phyloP scores from a whole-genome alignment of 2,888 invertebrate species.

The Cecidostiba fungosa region DNA sequence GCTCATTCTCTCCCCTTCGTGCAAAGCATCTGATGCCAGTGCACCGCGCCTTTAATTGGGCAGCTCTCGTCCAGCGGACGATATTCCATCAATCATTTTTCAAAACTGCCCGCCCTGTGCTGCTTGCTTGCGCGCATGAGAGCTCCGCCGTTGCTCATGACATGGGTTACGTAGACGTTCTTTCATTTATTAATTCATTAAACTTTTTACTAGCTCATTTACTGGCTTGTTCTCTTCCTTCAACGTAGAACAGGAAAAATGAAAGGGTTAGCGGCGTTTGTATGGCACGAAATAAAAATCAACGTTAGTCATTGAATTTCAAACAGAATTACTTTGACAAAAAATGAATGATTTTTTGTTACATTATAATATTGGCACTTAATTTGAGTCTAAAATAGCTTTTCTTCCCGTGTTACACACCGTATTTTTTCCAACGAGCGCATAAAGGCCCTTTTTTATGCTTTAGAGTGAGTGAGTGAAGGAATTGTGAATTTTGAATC shows the following conservation, averaged over 20 bases:
- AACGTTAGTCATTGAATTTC: too few relatives aligned
- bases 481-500: too few relatives aligned
- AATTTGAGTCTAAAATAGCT: too few relatives aligned
- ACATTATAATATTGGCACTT: too few relatives aligned
- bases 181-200: slow-evolving; percentile 66
- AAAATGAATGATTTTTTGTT: too few relatives aligned
- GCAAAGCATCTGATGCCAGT: background rate
- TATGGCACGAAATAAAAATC: too few relatives aligned
- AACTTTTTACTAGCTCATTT: slow-evolving; percentile 55
- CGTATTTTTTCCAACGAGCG: too few relatives aligned
- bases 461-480: too few relatives aligned
- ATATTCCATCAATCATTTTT: slow-evolving; percentile 74
- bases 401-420: too few relatives aligned
- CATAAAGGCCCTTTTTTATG: too few relatives aligned
- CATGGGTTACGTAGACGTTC: slow-evolving; percentile 34
- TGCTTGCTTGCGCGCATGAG: slow-evolving; percentile 32
- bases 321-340: too few relatives aligned
- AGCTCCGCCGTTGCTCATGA: background rate
- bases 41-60: slow-evolving; percentile 67
- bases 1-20: slow-evolving; percentile 12
- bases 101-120: slow-evolving; percentile 65
- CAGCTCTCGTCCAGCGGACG: slow-evolving; percentile 63
- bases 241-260: background rate
- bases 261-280: background rate
- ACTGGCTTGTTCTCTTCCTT: slow-evolving; percentile 5